phyloP scores from a whole-genome alignment of 2,113 vertebrate genomes.

The Bos javanicus region DNA sequence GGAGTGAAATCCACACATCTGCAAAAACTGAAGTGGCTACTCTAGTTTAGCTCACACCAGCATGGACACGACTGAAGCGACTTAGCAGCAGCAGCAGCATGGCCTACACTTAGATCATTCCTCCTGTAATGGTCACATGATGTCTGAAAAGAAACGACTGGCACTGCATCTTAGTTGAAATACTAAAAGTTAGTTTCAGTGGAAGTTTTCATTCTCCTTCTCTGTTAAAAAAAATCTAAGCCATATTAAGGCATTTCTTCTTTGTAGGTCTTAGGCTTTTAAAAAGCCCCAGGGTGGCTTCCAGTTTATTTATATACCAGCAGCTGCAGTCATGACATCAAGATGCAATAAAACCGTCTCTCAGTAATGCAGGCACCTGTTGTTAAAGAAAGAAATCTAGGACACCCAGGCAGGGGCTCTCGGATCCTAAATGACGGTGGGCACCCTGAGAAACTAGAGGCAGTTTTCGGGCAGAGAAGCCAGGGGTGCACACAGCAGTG shows the following conservation, averaged over 20 bases:
- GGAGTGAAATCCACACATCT: not conserved
- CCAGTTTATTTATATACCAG: conserved; percentile 60
- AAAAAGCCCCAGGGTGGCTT: not conserved
- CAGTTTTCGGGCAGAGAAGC: not conserved
- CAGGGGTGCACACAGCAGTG: not conserved
- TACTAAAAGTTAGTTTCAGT: not conserved
- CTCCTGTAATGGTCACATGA: not conserved
- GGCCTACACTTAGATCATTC: not conserved
- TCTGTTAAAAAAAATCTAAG: not conserved
- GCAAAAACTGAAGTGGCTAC: not conserved
- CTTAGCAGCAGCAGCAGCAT: too few species aligned
- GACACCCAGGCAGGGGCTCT: not conserved
- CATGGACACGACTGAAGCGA: too few species aligned
- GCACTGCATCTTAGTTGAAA: not conserved
- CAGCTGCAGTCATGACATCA: conserved; percentile 46
- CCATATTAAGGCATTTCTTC: not conserved
- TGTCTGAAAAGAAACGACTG: not conserved
- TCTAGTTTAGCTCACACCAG: not conserved
- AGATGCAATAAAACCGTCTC: conserved; percentile 23
- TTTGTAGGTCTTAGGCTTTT: not conserved
- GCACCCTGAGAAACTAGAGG: not conserved
- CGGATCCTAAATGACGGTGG: not conserved
- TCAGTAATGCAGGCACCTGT: conserved; percentile 54
- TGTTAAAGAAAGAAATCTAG: conserved; percentile 35
- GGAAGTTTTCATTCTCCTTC: not conserved